Evolutionary conservation across 2,113 vertebrate species (phyloP), one percentile per base, ranked within the genome.

Genomic region (Spermophilus dauricus): DNA sequence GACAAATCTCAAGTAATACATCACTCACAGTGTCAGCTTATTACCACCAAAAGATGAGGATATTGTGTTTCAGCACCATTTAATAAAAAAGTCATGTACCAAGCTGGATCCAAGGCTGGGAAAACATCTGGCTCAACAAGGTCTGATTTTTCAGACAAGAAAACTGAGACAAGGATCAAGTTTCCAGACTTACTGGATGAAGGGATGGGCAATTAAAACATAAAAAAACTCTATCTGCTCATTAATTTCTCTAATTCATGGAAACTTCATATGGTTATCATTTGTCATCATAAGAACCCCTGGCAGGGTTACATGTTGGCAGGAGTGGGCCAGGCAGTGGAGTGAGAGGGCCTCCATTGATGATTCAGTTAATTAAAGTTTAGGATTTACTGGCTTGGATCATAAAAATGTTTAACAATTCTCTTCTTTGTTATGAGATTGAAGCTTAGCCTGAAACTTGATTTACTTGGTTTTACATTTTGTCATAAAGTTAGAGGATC

Each of bases 401-500:
- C 65, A 89, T 85, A 45, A 84, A 91, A 91, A 86, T 73, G 73
- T 77, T 72, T 48, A 53, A 58, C 18, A 78, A 56, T 61, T 82
- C 34, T 86, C 75, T 58, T 42, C 76, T 90, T 89, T 61, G 20
- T 20, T 45, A 16, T 17, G 48, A 78, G n/a, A 92, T 0, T n/a
- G 73, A 96, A 34, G 76, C 14, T 87, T 72, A 32, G 69, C 85
- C 70, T 26, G 24, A 89, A 58, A 73, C 51, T 94, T 76, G 28
- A 88, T 73, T 94, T 51, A n/a, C 24, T 42, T 89, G 4, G 28
- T 83, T 91, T 89, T 96, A 65, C n/a, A 75, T 87, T 96, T 93
- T 91, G 51, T 84, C 63, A 26, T 26, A 53, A 92, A 94, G 34
- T 24, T 77, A 26, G 9, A 90, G 32, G 26, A 75, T 58, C 69